phyloP scores from a whole-genome alignment of 2,888 invertebrate genomes.

The Azorinus chamasolen region DNA sequence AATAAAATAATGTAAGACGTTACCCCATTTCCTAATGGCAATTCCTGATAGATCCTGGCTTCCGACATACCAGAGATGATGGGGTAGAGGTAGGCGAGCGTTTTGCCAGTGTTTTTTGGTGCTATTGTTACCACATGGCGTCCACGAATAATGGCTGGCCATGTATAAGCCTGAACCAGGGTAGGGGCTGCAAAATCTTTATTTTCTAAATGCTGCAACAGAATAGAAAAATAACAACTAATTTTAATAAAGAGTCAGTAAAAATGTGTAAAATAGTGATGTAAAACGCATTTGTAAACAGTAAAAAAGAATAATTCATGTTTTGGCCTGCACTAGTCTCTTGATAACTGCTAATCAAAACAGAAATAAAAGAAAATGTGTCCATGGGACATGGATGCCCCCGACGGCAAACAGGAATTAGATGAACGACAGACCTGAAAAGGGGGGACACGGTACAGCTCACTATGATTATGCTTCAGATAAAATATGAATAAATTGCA shows the following conservation, averaged over 20 bases:
- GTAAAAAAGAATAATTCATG: not conserved
- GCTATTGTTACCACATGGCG: constrained; percentile 90
- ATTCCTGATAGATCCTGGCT: constrained; percentile 80
- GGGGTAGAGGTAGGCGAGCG: constrained; percentile 91
- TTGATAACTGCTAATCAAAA: no score
- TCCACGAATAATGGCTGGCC: constrained; percentile 90
- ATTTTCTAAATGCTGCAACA: constrained; percentile 58
- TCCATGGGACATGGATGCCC: no score
- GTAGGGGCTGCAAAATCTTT: constrained; percentile 86
- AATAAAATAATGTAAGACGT: constrained; percentile 49
- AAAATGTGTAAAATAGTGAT: not conserved
- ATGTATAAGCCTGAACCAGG: constrained; percentile 90
- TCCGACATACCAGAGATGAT: constrained; percentile 89
- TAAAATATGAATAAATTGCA: no score
- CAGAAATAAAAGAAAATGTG: no score
- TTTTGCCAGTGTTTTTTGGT: constrained; percentile 86
- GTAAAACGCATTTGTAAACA: not conserved
- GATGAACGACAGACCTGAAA: no score
- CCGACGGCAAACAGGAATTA: no score
- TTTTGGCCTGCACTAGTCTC: no score
- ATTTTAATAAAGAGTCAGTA: not conserved
- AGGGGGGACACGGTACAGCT: no score
- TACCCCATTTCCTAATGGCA: constrained; percentile 80
- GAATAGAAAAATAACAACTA: not conserved
- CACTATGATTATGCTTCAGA: no score